Percentiles rank a stretch among this genome's conserved stretches.
Conservation (phyloP, 1,140 invertebrate species). For the Drosophila gunungcola region DNA sequence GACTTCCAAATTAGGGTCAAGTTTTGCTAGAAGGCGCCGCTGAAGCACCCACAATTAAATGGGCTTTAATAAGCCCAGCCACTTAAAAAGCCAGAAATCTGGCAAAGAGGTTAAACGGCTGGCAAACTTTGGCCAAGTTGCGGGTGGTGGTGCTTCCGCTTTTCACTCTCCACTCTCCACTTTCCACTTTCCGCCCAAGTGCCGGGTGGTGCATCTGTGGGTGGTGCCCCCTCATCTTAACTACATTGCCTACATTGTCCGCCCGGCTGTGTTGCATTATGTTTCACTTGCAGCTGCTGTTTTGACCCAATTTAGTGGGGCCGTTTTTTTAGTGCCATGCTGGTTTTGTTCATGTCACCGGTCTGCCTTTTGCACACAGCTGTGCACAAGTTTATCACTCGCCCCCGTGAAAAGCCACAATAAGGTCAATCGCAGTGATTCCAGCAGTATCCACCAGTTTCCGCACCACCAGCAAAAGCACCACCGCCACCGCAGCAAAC, state of each 20-base stretch:
- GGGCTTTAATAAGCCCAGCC: slow-evolving; percentile 73
- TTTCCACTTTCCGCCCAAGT: not conserved
- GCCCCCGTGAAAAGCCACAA: slow-evolving; percentile 56
- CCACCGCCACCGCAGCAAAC: slow-evolving; percentile 43
- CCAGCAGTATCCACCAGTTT: not conserved
- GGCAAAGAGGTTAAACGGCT: slow-evolving; percentile 65
- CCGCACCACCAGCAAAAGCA: slow-evolving; percentile 6
- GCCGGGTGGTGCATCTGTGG: not conserved
- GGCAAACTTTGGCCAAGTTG: slow-evolving; percentile 33
- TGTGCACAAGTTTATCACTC: slow-evolving; percentile 47
- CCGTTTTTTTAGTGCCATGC: slow-evolving; percentile 10
- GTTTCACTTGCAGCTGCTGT: slow-evolving; percentile 25
- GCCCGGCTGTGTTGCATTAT: slow-evolving; percentile 33
- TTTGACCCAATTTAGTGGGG: slow-evolving; percentile 45
- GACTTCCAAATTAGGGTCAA: slow-evolving; percentile 72
- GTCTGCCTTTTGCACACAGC: slow-evolving; percentile 13
- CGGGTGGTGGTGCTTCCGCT: not conserved
- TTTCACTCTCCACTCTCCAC: too few species aligned
- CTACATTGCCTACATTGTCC: slow-evolving; percentile 17
- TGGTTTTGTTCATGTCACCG: slow-evolving; percentile 29
- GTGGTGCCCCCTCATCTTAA: not conserved
- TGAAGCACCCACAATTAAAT: slow-evolving; percentile 64
- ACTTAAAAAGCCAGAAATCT: slow-evolving; percentile 75
- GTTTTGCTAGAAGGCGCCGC: slow-evolving; percentile 55
- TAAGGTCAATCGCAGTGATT: slow-evolving; percentile 64